Evolutionary conservation across 2,113 vertebrate genomes (phyloP), one percentile per base, ranked within the genome.

Genomic region (Bolborhynchus lineola): DNA sequence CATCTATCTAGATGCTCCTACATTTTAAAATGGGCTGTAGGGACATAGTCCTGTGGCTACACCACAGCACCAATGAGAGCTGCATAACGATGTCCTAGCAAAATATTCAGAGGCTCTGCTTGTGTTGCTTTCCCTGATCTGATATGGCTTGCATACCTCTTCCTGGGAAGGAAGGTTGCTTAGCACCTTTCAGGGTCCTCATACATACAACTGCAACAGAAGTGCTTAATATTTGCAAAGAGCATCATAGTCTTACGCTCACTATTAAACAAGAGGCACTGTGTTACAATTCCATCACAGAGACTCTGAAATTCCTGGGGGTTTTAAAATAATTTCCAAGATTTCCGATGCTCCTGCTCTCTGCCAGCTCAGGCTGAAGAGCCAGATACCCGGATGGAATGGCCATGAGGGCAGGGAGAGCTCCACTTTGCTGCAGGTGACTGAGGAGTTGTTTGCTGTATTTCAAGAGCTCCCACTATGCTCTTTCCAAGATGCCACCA

Each of bases 41-140:
- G 25, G 39, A 50, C 20, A 7, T 15, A 55, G 35, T 37, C 24
- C 11, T 63, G 33, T 46, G 39, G 21, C 44, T 90, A 7, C 28
- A 59, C 8, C 0, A 0, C 3, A 82, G 49, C 24, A 80, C 9
- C 33, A 62, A 12, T 33, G 24, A 65, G 1, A 76, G 5, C 11
- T 82, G 47, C 70, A 55, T 67, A 87, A 23, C 7, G 10, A 21
- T 15, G 46, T 24, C 8, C 7, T 11, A 60, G 47, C 10, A 69
- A 59, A 65, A 77, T 25, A 44, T 60, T 41, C 29, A 65, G 79
- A 86, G 26, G 12, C 29, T 67, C 13, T 80, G 3, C 26, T 72
- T 50, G n/a, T 26, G 20, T 6, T 76, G 9, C 19, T 69, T 14
- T 70, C 39, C 20, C 44, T 68, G 49, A 23, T 49, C 29, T 65